Conservation (phyloP, 2,888 invertebrate species). For the Orthonychiurus folsomi region DNA sequence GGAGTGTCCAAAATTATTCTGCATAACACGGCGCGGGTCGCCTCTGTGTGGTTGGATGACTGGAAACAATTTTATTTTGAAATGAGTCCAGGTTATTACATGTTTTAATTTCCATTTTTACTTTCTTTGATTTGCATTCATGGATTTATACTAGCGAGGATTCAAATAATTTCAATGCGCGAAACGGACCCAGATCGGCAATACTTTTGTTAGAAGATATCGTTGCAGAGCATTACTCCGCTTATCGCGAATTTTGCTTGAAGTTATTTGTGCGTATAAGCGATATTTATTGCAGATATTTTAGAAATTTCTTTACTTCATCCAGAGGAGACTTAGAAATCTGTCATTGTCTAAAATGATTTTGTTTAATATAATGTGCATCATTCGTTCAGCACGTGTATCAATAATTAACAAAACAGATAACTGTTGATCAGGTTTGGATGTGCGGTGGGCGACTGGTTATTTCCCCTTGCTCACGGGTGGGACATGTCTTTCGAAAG, state of each 20-base stretch:
- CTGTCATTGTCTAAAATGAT: too few species aligned
- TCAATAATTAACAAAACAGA: background rate
- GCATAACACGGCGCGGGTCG: constrained; percentile 96
- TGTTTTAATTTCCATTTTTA: constrained; percentile 15
- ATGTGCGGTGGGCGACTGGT: constrained; percentile 93
- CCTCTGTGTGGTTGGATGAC: constrained; percentile 99
- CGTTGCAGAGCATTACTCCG: too few species aligned
- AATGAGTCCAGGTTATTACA: constrained; percentile 81
- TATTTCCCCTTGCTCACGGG: constrained; percentile 88
- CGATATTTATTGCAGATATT: too few species aligned
- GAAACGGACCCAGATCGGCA: background rate
- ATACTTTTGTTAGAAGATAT: too few species aligned
- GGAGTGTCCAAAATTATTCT: constrained; percentile 94
- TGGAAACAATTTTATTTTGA: constrained; percentile 99
- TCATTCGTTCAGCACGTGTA: too few species aligned
- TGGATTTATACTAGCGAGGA: background rate
- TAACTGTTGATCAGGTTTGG: constrained; percentile 62
- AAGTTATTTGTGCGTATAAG: too few species aligned
- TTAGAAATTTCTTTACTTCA: too few species aligned
- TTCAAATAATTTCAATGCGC: too few species aligned
- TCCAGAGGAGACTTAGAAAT: too few species aligned
- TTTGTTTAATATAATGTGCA: too few species aligned
- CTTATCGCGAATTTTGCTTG: too few species aligned
- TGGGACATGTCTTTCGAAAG: constrained; percentile 95
- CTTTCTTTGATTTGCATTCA: constrained; percentile 11